phyloP scores from a whole-genome alignment of 1,140 invertebrate genomes.

The Aphidius ervi region DNA sequence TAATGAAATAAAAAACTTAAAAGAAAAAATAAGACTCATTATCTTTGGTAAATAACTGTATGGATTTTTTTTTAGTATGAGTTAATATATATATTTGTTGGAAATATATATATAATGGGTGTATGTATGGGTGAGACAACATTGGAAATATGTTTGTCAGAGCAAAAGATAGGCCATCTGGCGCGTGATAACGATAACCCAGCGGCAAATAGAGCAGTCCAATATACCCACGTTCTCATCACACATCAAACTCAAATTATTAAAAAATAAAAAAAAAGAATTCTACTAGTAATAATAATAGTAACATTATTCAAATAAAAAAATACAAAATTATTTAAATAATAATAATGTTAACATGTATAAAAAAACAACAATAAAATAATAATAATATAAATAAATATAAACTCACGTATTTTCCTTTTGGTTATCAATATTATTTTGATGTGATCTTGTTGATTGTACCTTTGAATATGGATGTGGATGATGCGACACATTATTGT shows the following conservation, averaged over 20 bases:
- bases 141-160: slow-evolving; percentile 17
- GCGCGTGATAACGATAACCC: slow-evolving; percentile 23
- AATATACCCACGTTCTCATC: not conserved
- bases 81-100: too few species aligned
- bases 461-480: slow-evolving; percentile 48
- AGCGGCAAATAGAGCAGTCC: slow-evolving; percentile 1
- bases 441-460: slow-evolving; percentile 30
- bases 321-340: not conserved
- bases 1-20: too few species aligned
- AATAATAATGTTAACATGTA: too few species aligned
- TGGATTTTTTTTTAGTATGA: too few species aligned
- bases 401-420: slow-evolving; percentile 51
- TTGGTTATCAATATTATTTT: slow-evolving; percentile 42
- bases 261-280: not conserved
- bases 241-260: not conserved
- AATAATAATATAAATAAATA: not conserved
- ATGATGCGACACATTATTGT: slow-evolving; percentile 40
- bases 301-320: not conserved
- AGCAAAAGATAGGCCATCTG: slow-evolving; percentile 22
- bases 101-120: too few species aligned
- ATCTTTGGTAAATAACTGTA: too few species aligned
- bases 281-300: not conserved
- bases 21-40: too few species aligned
- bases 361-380: too few species aligned
- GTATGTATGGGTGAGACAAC: not conserved